Evolutionary conservation across 2,797 vertebrate genomes (phyloP), one percentile per base, ranked within the genome.

Genomic region (Todus mexicanus): DNA sequence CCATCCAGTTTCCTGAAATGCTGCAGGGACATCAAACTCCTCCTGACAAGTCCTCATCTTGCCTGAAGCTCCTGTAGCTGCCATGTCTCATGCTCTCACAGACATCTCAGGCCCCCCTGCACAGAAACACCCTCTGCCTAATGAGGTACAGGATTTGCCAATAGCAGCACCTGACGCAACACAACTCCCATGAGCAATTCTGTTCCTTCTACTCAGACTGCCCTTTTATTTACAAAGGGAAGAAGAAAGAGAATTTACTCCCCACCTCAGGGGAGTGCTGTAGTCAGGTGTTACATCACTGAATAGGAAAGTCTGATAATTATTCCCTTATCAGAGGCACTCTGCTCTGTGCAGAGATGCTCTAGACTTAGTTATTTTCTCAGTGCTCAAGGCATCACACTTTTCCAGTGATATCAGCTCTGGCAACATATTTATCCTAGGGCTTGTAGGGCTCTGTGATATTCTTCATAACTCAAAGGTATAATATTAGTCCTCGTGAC

Each of bases 381-480:
- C 14, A 1, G 33, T 82, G 86, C 87, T 53, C 0, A 0, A 88
- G 79, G 87, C 51, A 76, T 65, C 51, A 50, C 60, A 22, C 14
- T 85, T 92, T 72, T 38, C 35, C 63, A 59, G 22, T 35, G 33
- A 66, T 64, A 57, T 33, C 81, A 45, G 63, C 3, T 0, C 60
- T 31, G 19, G 50, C 31, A 78, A 51, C 4, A 3, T 64, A 70
- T 85, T 70, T 91, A 59, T 86, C 84, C 84, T 37, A 33, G 38
- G 42, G 63, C 70, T 73, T 66, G 26, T 25, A 66, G 47, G 35
- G 19, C 21, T 87, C 42, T 42, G 1, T 12, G 5, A 45, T 80
- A 31, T 61, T 81, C 37, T 91, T 87, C 59, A 27, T 80, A 87
- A 80, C 60, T 77, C 84, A 65, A 57, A 93, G 92, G 84, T 93